A percentile compares a stretch with the other conserved stretches of the same genome.
Evolutionary conservation across 2,888 invertebrate genomes (phyloP).

Genomic region (Poecilobothrus nobilitatus): DNA sequence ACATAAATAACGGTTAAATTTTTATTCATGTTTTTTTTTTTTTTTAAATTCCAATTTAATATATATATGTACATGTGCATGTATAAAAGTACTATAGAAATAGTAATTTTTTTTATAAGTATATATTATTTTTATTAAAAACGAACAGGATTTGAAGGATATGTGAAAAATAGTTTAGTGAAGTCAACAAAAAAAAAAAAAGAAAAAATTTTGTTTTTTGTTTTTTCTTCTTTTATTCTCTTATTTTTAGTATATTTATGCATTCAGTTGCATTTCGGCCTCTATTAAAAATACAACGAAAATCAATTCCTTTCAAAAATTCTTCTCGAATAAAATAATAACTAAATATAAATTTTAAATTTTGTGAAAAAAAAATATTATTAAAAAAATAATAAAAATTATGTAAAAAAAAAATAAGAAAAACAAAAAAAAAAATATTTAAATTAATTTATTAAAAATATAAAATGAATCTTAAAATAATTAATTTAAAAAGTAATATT

Average conservation of each 20-base stretch:
- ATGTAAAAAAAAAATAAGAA: conserved; percentile 20
- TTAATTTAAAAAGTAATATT: background rate
- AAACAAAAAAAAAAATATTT: conserved; percentile 19
- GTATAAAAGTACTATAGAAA: too few relatives aligned
- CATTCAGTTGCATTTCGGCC: conserved; percentile 8
- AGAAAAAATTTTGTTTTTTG: background rate
- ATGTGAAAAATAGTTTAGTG: background rate
- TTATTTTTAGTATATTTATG: background rate
- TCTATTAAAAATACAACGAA: background rate
- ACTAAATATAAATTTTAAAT: conserved; percentile 7
- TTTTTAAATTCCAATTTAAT: background rate
- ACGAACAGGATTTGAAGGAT: background rate
- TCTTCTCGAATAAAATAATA: background rate
- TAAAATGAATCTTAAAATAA: background rate
- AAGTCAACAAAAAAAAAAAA: background rate
- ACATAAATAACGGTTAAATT: background rate
- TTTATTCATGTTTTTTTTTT: background rate
- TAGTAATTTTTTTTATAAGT: background rate
- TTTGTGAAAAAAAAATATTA: background rate
- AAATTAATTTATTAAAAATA: background rate
- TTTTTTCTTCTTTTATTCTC: background rate
- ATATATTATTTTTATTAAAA: too few relatives aligned
- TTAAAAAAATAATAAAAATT: conserved; percentile 21
- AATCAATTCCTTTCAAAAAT: background rate
- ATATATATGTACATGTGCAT: background rate